These are phyloP conservation scores for Yponomeuta sedellus DNA, from an alignment of 2,888 invertebrate genomes.

Conservation along the genomic window DNA sequence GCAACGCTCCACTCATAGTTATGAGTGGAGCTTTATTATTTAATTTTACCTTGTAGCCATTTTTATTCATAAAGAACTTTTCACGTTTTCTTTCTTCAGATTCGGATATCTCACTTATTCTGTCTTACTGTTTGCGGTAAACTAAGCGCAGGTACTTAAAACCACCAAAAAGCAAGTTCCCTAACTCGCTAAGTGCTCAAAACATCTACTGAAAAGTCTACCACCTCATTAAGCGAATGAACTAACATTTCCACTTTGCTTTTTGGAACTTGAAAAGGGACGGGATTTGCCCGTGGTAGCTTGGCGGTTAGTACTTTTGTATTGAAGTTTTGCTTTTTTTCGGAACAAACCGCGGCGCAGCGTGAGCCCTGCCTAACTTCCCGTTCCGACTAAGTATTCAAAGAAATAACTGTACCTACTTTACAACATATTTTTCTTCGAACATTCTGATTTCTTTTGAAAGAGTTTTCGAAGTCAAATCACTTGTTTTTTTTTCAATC, in stretches of 20 bases:
- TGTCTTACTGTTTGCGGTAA: background rate
- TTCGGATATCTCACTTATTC: background rate
- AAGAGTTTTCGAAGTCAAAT: background rate
- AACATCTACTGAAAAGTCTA: slow-evolving; percentile 38
- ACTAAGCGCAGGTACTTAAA: background rate
- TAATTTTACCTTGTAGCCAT: too few relatives aligned
- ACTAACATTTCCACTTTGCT: slow-evolving; percentile 36
- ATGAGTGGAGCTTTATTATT: too few relatives aligned
- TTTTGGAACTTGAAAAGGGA: slow-evolving; percentile 31
- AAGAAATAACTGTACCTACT: slow-evolving; percentile 9
- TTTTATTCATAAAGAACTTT: too few relatives aligned
- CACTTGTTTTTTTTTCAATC: background rate
- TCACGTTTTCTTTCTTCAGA: too few relatives aligned
- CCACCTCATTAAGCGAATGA: slow-evolving; percentile 52
- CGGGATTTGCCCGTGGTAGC: slow-evolving; percentile 22
- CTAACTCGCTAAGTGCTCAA: background rate
- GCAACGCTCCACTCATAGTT: too few relatives aligned
- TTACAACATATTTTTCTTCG: slow-evolving; percentile 1
- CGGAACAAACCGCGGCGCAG: slow-evolving; percentile 13
- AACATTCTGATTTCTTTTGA: background rate
- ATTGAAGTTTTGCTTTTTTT: slow-evolving; percentile 21
- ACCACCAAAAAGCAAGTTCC: background rate
- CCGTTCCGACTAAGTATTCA: slow-evolving; percentile 12
- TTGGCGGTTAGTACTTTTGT: background rate
- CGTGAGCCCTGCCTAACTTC: background rate